These are phyloP conservation scores for Polypedilum vanderplanki DNA, from an alignment of 1,140 invertebrate genomes.

Conservation along the genomic window DNA sequence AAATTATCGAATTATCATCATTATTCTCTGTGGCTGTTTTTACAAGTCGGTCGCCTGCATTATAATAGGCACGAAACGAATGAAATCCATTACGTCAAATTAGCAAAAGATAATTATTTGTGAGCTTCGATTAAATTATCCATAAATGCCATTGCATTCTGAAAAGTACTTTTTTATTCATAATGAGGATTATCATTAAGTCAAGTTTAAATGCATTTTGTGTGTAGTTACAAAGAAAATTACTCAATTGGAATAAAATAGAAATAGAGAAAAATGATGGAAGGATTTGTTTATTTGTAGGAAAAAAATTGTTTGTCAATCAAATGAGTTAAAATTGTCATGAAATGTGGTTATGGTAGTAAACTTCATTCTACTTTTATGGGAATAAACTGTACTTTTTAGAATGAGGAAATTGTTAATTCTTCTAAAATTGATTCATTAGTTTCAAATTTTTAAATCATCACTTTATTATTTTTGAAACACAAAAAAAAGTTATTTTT, in stretches of 20 bases:
- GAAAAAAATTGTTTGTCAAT: not conserved
- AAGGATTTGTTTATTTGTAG: not conserved
- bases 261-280: not conserved
- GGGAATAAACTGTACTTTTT: too few species aligned
- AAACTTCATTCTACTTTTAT: too few species aligned
- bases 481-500: too few species aligned
- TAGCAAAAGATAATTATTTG: constrained; percentile 21
- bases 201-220: not conserved
- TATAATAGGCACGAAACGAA: constrained; percentile 6
- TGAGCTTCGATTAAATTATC: constrained; percentile 7
- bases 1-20: constrained; percentile 28
- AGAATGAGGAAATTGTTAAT: too few species aligned
- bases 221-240: not conserved
- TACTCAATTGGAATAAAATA: not conserved
- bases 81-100: constrained; percentile 15
- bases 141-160: constrained; percentile 22
- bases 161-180: too few species aligned
- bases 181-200: too few species aligned
- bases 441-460: too few species aligned
- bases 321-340: not conserved
- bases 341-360: too few species aligned
- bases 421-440: too few species aligned
- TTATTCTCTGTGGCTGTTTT: not conserved
- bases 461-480: too few species aligned
- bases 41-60: not conserved